Conservation (phyloP, 2,113 vertebrate genomes). For the Chloroceryle aenea region DNA sequence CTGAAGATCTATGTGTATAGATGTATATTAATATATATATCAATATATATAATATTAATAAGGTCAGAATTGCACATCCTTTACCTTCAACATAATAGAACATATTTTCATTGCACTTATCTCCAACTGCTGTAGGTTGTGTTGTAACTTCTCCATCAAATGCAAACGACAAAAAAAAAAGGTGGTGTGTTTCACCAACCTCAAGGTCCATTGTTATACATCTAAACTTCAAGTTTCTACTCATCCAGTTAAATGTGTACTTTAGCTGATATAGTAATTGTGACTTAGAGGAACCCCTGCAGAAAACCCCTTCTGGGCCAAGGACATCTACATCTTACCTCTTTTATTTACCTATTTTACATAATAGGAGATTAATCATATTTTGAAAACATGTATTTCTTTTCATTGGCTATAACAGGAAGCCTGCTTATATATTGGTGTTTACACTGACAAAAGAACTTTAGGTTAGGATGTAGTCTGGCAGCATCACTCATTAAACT, state of each 20-base stretch:
- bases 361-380: neutral
- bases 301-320: neutral
- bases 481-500: neutral
- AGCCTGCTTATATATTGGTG: neutral
- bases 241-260: neutral
- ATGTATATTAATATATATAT: neutral
- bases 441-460: neutral
- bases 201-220: neutral
- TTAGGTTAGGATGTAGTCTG: neutral
- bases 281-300: neutral
- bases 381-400: accelerated
- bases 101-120: neutral
- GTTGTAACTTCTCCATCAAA: neutral
- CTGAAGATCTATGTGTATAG: neutral
- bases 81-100: neutral
- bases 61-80: neutral
- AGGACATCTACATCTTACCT: neutral
- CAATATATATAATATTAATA: neutral
- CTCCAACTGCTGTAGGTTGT: neutral
- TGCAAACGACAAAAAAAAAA: neutral
- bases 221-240: neutral
- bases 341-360: neutral
- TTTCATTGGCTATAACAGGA: neutral
- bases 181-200: neutral
- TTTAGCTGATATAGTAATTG: neutral